A percentile compares a stretch with the other conserved stretches of the same genome.
These are phyloP conservation scores for Trachemys scripta DNA, from an alignment of 2,113 vertebrate genomes.

Conservation along the genomic window DNA sequence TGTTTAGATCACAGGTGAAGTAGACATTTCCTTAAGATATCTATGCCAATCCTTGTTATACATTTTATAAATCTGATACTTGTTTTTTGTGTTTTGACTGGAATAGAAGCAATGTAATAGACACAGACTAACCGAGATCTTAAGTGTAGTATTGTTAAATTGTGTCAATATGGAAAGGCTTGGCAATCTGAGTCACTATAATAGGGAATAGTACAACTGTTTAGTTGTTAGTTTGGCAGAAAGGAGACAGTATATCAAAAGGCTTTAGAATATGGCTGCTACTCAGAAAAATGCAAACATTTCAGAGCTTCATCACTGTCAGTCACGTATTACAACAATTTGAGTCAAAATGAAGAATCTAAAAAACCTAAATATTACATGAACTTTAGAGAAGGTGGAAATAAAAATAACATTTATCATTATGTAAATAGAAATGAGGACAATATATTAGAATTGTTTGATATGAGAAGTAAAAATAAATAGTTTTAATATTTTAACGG, in stretches of 20 bases:
- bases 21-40: not conserved
- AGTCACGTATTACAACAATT: not conserved
- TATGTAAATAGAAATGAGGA: not conserved
- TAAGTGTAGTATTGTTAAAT: not conserved
- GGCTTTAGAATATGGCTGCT: not conserved
- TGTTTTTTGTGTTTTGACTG: not conserved
- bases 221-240: not conserved
- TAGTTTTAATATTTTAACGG: not conserved
- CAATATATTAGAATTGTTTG: not conserved
- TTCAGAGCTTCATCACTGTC: not conserved
- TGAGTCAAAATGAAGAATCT: not conserved
- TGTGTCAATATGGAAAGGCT: not conserved
- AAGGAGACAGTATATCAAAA: not conserved
- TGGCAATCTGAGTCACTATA: not conserved
- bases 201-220: not conserved
- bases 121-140: not conserved
- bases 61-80: not conserved
- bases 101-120: not conserved
- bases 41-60: not conserved
- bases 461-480: not conserved
- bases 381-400: not conserved
- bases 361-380: not conserved
- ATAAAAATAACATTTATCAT: not conserved
- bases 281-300: not conserved
- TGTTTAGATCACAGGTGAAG: not conserved